Percentiles rank a stretch among this genome's conserved stretches.
Evolutionary conservation across 1,140 invertebrate species (phyloP).

Genomic region (Antheraea mylitta): DNA sequence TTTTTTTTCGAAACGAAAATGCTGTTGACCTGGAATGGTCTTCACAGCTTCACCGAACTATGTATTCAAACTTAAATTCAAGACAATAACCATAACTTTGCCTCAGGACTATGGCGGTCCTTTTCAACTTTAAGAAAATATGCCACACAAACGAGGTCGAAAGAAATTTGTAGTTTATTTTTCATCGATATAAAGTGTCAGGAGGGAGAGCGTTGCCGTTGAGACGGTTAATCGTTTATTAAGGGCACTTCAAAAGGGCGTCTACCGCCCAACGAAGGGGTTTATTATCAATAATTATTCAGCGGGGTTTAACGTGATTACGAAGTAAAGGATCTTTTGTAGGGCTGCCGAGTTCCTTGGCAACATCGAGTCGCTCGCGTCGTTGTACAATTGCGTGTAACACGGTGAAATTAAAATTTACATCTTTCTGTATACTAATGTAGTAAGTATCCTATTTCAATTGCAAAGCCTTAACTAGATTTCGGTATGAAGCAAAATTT

Average conservation of each 20-base stretch:
- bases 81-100: too few relatives aligned
- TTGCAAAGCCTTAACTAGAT: too few relatives aligned
- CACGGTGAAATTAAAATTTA: neutral
- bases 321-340: conserved; percentile 10
- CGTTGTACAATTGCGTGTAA: neutral
- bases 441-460: too few relatives aligned
- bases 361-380: neutral
- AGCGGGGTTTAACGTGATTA: conserved; percentile 28
- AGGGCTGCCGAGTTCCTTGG: conserved; percentile 7
- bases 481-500: too few relatives aligned
- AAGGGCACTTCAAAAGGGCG: conserved; percentile 27
- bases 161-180: too few relatives aligned
- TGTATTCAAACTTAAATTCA: too few relatives aligned
- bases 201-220: conserved; percentile 9
- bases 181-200: neutral
- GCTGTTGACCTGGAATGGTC: too few relatives aligned
- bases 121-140: too few relatives aligned
- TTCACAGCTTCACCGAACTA: too few relatives aligned
- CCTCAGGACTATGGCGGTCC: too few relatives aligned
- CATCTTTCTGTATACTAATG: neutral
- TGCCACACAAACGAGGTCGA: too few relatives aligned
- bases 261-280: conserved; percentile 17
- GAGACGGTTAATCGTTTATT: conserved; percentile 29
- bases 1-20: too few relatives aligned
- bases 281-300: conserved; percentile 40